Percentiles rank a stretch among this genome's conserved stretches.
Evolutionary conservation across 2,888 invertebrate genomes (phyloP).

Genomic region (Tipula lateralis): DNA sequence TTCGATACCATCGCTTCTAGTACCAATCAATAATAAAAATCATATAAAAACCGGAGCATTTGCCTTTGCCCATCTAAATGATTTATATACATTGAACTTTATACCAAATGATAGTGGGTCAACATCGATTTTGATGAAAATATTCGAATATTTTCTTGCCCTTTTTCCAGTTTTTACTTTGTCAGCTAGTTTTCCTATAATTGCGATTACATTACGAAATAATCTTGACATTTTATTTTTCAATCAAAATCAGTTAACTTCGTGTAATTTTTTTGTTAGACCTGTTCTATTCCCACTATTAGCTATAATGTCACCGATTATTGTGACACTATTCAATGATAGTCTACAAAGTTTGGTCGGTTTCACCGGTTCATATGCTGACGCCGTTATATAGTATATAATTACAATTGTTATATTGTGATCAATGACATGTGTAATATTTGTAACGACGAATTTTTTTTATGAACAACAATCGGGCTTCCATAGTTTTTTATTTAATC

Average conservation of each 20-base stretch:
- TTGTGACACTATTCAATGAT: conserved; percentile 77
- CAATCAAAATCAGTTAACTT: conserved; percentile 55
- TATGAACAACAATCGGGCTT: conserved; percentile 34
- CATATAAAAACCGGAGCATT: conserved; percentile 71
- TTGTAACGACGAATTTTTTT: conserved; percentile 79
- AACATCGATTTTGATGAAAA: conserved; percentile 52
- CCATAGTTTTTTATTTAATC: neutral
- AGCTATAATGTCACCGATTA: conserved; percentile 76
- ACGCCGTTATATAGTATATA: conserved; percentile 89
- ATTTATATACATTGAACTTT: conserved; percentile 93
- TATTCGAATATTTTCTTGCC: conserved; percentile 83
- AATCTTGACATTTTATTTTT: conserved; percentile 76
- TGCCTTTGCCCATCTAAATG: conserved; percentile 74
- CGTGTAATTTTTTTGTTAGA: conserved; percentile 59
- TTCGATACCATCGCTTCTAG: conserved; percentile 85
- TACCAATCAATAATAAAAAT: conserved; percentile 80
- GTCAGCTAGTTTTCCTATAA: conserved; percentile 93
- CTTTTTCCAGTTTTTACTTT: conserved; percentile 94
- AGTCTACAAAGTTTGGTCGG: conserved; percentile 76
- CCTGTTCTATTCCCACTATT: conserved; percentile 72
- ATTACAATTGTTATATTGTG: conserved; percentile 85
- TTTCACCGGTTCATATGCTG: conserved; percentile 92
- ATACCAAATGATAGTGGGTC: conserved; percentile 58
- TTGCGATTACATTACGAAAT: conserved; percentile 90
- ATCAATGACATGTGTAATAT: conserved; percentile 73